Percentiles rank a stretch among this genome's conserved stretches.
Conservation (phyloP, 2,113 vertebrate genomes). For the Siniperca chuatsi region DNA sequence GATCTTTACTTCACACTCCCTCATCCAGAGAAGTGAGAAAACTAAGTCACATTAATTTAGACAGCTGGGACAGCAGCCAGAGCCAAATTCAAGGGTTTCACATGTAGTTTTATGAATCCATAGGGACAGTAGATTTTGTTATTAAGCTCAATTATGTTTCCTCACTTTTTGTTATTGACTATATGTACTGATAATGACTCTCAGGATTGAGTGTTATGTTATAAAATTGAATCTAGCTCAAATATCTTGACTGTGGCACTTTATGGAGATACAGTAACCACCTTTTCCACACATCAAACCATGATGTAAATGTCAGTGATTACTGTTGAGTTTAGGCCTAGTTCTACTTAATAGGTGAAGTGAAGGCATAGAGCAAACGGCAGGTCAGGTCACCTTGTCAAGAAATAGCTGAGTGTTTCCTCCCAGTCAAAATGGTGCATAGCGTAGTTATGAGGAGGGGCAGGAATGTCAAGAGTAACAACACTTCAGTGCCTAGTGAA, state of each 20-base stretch:
- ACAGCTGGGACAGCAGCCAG: constrained; percentile 21
- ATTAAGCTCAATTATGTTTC: constrained; percentile 11
- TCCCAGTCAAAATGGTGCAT: constrained; percentile 33
- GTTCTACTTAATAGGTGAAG: constrained; percentile 48
- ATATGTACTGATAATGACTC: constrained; percentile 10
- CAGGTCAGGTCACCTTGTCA: constrained; percentile 71
- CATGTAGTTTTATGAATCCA: constrained; percentile 6
- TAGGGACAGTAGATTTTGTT: constrained; percentile 2
- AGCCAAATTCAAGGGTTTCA: constrained; percentile 18
- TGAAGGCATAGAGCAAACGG: constrained; percentile 30
- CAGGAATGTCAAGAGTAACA: constrained; percentile 58
- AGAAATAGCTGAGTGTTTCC: constrained; percentile 61
- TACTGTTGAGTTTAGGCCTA: constrained; percentile 52
- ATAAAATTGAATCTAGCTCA: constrained; percentile 11
- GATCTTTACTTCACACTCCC: constrained; percentile 58
- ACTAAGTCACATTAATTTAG: constrained; percentile 40
- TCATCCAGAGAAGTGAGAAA: constrained; percentile 48
- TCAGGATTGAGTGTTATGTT: background rate
- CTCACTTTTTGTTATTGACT: constrained; percentile 1
- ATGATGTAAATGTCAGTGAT: constrained; percentile 57
- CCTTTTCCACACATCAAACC: constrained; percentile 16
- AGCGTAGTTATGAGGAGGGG: constrained; percentile 36
- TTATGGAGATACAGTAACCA: constrained; percentile 15
- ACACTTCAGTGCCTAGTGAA: constrained; percentile 57
- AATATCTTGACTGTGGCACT: background rate